A percentile compares a stretch with the other conserved stretches of the same genome.
Evolutionary conservation across 2,113 vertebrate genomes (phyloP).

Genomic region (Rhipidura dahli): DNA sequence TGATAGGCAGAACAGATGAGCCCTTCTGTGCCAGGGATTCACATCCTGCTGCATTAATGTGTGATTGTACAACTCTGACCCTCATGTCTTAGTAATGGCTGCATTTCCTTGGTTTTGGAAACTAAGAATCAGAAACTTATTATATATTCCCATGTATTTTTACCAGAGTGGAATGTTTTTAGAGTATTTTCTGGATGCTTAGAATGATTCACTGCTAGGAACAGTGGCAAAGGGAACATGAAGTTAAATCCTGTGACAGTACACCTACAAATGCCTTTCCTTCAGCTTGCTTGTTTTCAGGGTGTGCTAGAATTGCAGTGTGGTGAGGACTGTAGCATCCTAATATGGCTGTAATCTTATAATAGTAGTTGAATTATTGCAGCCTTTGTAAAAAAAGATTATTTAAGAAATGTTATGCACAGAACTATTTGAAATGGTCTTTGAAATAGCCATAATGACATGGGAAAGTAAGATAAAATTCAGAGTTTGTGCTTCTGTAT

Average conservation of each 20-base stretch:
- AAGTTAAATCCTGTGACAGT: neutral
- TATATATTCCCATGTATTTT: neutral
- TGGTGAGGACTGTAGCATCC: neutral
- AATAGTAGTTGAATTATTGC: neutral
- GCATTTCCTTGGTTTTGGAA: neutral
- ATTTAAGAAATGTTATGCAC: neutral
- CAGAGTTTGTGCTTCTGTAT: neutral
- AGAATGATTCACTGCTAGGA: neutral
- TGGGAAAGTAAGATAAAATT: neutral
- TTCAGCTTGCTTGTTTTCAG: neutral
- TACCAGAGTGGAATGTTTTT: neutral
- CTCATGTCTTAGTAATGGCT: neutral
- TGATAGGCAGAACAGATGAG: neutral
- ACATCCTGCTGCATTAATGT: accelerated
- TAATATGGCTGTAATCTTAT: neutral
- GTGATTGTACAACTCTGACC: accelerated
- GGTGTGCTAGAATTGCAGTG: neutral
- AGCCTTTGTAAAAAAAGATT: neutral
- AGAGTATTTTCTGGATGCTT: neutral
- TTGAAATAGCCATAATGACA: neutral
- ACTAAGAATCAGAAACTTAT: neutral
- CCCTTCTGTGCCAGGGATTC: neutral
- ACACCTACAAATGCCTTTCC: neutral
- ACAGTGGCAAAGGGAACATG: neutral
- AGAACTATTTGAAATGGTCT: neutral